Evolutionary conservation across 1,140 invertebrate species (phyloP).

Genomic region (Leptinotarsa texana): DNA sequence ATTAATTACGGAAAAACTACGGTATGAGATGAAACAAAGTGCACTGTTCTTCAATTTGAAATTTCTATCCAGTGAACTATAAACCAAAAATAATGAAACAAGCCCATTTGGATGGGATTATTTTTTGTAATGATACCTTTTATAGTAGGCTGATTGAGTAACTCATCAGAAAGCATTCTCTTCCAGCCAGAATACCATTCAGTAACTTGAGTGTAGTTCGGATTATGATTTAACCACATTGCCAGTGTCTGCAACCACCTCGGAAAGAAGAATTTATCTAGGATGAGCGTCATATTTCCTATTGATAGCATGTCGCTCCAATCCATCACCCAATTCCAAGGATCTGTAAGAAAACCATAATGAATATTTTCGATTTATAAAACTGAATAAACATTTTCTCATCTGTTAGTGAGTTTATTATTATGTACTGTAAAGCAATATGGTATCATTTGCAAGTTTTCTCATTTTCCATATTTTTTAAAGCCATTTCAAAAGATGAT

Average conservation of each 20-base stretch:
- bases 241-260: slow-evolving; percentile 82
- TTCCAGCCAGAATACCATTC: slow-evolving; percentile 92
- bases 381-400: too few species aligned
- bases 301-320: slow-evolving; percentile 81
- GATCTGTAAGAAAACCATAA: slow-evolving; percentile 40
- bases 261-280: slow-evolving; percentile 87
- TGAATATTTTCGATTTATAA: too few species aligned
- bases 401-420: too few species aligned
- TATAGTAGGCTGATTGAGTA: slow-evolving; percentile 70
- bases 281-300: slow-evolving; percentile 69
- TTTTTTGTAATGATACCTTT: slow-evolving; percentile 61
- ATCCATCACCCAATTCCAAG: slow-evolving; percentile 80
- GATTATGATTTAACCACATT: slow-evolving; percentile 79
- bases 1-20: too few species aligned
- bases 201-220: slow-evolving; percentile 81
- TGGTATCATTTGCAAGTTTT: neutral
- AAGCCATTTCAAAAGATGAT: neutral
- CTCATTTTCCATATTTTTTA: neutral
- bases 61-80: too few species aligned
- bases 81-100: too few species aligned
- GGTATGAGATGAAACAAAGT: too few species aligned
- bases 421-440: neutral
- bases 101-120: too few species aligned
- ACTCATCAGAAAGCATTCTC: slow-evolving; percentile 69
- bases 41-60: too few species aligned